phyloP scores from a whole-genome alignment of 2,113 vertebrate species.

The Lagopus muta region DNA sequence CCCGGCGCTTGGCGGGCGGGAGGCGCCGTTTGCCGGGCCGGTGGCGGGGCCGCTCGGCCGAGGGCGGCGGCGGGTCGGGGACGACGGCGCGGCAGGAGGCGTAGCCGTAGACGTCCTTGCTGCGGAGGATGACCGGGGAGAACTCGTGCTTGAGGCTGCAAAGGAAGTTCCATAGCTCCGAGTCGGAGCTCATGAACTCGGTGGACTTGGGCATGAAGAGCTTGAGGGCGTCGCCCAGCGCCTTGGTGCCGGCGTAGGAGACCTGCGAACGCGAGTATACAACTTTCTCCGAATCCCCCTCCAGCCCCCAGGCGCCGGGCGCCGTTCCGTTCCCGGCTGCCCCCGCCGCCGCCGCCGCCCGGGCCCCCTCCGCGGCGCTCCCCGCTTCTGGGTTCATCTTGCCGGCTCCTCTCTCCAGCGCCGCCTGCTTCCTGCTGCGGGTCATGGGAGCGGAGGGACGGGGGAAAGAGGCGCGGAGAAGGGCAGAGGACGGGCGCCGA shows the following conservation, averaged over 20 bases:
- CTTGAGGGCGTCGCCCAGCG: slow-evolving; percentile 82
- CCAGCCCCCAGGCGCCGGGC: background rate
- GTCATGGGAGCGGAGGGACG: slow-evolving; percentile 8
- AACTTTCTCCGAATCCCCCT: slow-evolving; percentile 77
- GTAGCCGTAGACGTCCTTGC: slow-evolving; percentile 84
- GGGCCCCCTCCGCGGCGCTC: slow-evolving; percentile 19
- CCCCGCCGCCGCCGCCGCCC: background rate
- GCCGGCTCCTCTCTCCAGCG: slow-evolving; percentile 15
- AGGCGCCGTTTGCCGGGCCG: slow-evolving; percentile 12
- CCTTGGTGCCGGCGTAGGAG: slow-evolving; percentile 78
- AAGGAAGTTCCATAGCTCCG: slow-evolving; percentile 85
- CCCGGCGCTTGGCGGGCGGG: slow-evolving; percentile 46
- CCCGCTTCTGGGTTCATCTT: slow-evolving; percentile 58
- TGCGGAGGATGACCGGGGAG: slow-evolving; percentile 83
- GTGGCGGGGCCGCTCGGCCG: background rate
- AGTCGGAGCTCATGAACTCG: slow-evolving; percentile 84
- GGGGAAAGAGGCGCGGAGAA: background rate
- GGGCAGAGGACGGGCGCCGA: background rate
- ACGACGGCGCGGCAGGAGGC: slow-evolving; percentile 80
- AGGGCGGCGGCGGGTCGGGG: slow-evolving; percentile 65
- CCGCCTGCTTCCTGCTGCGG: slow-evolving; percentile 47
- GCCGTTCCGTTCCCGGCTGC: slow-evolving; percentile 12
- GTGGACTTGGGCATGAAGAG: slow-evolving; percentile 83
- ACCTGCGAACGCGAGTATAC: slow-evolving; percentile 82
- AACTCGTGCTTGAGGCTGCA: slow-evolving; percentile 84